Conservation (phyloP, 2,888 invertebrate genomes). For the Protula sp. region DNA sequence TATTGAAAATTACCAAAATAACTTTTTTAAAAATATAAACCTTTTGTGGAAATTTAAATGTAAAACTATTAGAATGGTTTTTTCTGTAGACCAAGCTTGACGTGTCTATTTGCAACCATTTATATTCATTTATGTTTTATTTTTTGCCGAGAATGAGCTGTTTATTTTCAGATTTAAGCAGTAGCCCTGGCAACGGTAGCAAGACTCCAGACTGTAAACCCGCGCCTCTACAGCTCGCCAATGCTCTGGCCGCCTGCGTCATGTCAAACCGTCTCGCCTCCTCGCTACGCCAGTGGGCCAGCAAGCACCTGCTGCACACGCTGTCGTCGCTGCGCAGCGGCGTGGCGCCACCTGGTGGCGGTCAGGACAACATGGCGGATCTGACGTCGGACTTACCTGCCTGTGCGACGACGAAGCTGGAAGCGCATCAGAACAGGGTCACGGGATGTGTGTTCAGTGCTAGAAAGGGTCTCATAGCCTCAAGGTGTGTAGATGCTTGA, state of each 20-base stretch:
- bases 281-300: constrained; percentile 61
- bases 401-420: constrained; percentile 53
- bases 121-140: too few relatives aligned
- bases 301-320: constrained; percentile 58
- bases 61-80: too few relatives aligned
- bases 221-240: constrained; percentile 58
- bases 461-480: constrained; percentile 57
- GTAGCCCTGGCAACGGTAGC: too few relatives aligned
- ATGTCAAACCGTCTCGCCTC: constrained; percentile 59
- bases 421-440: constrained; percentile 61
- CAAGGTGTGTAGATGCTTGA: constrained; percentile 48
- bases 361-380: constrained; percentile 52
- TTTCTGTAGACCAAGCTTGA: too few relatives aligned
- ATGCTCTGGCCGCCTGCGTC: constrained; percentile 62
- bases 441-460: constrained; percentile 56
- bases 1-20: too few relatives aligned
- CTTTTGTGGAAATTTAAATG: too few relatives aligned
- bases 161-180: too few relatives aligned
- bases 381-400: constrained; percentile 55
- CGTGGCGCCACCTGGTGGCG: too few relatives aligned
- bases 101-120: too few relatives aligned
- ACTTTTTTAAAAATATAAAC: too few relatives aligned
- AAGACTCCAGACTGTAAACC: too few relatives aligned
- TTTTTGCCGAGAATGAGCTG: too few relatives aligned
- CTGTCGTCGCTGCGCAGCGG: constrained; percentile 22